phyloP scores from a whole-genome alignment of 2,113 vertebrate genomes.

The Petaurus breviceps region DNA sequence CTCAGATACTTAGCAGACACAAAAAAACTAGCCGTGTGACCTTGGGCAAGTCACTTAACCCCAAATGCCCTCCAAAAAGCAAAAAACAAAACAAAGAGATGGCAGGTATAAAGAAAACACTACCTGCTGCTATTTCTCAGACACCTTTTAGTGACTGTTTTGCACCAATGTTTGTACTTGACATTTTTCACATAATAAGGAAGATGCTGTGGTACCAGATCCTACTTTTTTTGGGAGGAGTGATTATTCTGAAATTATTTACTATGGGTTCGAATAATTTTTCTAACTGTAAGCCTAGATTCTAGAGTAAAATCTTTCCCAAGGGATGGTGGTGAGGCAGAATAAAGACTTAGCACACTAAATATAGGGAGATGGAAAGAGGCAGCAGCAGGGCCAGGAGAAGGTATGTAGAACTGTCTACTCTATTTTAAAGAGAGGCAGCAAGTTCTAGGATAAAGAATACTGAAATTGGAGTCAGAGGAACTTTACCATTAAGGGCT shows the following conservation, averaged over 20 bases:
- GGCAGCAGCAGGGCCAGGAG: not conserved
- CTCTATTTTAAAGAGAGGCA: not conserved
- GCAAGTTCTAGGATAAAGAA: not conserved
- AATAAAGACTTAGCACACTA: not conserved
- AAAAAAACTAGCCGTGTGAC: too few species aligned
- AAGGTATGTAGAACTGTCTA: not conserved
- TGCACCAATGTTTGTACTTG: not conserved
- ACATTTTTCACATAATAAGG: not conserved
- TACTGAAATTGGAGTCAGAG: not conserved
- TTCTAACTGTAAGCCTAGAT: not conserved
- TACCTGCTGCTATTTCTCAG: not conserved
- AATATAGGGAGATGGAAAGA: not conserved
- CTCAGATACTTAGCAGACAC: too few species aligned
- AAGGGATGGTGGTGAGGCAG: not conserved
- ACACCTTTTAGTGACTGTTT: not conserved
- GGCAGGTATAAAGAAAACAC: not conserved
- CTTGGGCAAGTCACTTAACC: too few species aligned
- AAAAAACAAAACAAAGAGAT: not conserved
- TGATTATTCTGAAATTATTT: not conserved
- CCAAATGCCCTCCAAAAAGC: too few species aligned
- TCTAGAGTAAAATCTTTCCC: not conserved
- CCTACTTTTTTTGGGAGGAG: not conserved
- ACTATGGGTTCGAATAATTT: not conserved
- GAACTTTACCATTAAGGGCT: not conserved
- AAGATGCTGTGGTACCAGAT: not conserved